Conservation (phyloP, 2,888 invertebrate genomes). For the Catotricha subobsoleta region DNA sequence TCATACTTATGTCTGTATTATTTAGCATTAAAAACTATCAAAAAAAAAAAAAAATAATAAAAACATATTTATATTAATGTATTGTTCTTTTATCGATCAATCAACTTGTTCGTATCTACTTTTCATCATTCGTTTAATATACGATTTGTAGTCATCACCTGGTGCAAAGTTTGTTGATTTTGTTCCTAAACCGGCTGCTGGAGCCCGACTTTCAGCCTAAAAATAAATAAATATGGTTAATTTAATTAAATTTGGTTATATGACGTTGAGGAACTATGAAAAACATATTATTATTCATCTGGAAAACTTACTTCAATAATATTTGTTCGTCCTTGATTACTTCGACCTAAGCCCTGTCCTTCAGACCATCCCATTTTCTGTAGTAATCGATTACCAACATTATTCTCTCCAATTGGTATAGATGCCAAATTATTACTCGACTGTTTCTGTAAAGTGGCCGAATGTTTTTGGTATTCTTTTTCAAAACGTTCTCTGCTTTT, state of each 20-base stretch:
- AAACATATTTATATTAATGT: no score
- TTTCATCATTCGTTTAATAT: constrained; percentile 32
- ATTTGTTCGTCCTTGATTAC: constrained; percentile 80
- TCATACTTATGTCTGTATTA: no score
- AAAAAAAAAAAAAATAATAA: no score
- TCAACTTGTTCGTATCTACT: constrained; percentile 27
- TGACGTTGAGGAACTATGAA: background rate
- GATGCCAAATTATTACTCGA: constrained; percentile 30
- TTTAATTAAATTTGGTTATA: background rate
- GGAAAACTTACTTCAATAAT: constrained; percentile 60
- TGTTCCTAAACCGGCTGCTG: constrained; percentile 73
- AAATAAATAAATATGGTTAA: background rate
- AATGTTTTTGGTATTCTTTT: constrained; percentile 33
- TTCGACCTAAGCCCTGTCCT: constrained; percentile 86
- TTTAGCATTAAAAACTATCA: no score
- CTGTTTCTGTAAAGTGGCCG: constrained; percentile 22
- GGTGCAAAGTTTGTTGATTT: constrained; percentile 31
- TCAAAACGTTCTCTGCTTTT: constrained; percentile 54
- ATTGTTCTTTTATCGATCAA: no score
- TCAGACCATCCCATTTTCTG: constrained; percentile 99
- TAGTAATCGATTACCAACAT: constrained; percentile 84
- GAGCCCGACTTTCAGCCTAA: constrained; percentile 33
- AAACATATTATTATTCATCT: background rate
- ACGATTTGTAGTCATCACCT: constrained; percentile 29
- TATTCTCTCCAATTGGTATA: constrained; percentile 54